Evolutionary conservation across 1,140 invertebrate genomes (phyloP).

Genomic region (Diabrotica virgifera): DNA sequence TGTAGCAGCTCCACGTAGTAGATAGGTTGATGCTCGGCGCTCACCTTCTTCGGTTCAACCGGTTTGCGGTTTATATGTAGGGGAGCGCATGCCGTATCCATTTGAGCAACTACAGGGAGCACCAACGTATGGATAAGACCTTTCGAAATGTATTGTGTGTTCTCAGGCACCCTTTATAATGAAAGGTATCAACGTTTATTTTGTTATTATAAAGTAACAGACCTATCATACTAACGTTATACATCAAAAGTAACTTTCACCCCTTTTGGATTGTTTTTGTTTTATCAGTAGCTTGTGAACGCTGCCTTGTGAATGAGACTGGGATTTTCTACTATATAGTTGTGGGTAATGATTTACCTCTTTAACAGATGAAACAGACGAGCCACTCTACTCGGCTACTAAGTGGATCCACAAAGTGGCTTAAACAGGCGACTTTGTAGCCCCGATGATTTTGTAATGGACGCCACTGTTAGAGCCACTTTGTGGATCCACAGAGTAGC

Average conservation of each 20-base stretch:
- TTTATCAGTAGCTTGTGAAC: conserved; percentile 55
- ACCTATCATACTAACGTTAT: neutral
- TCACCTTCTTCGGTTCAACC: no score
- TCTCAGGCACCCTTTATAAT: neutral
- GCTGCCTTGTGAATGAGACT: conserved; percentile 41
- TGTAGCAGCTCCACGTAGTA: no score
- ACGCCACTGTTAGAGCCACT: no score
- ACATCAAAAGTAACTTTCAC: neutral
- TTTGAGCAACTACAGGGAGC: no score
- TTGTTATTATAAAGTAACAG: no score
- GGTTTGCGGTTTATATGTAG: no score
- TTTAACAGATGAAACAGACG: neutral
- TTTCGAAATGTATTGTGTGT: neutral
- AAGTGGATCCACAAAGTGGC: neutral
- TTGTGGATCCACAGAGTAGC: no score
- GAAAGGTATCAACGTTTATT: neutral
- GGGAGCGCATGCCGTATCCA: no score
- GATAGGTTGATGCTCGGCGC: no score
- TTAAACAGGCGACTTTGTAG: no score
- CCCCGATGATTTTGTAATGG: no score
- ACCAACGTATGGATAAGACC: neutral
- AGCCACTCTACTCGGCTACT: neutral
- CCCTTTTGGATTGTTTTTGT: conserved; percentile 4
- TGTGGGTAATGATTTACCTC: neutral
- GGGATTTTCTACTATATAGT: conserved; percentile 29